Evolutionary conservation across 2,888 invertebrate species (phyloP).

Genomic region (Sesia apiformis): DNA sequence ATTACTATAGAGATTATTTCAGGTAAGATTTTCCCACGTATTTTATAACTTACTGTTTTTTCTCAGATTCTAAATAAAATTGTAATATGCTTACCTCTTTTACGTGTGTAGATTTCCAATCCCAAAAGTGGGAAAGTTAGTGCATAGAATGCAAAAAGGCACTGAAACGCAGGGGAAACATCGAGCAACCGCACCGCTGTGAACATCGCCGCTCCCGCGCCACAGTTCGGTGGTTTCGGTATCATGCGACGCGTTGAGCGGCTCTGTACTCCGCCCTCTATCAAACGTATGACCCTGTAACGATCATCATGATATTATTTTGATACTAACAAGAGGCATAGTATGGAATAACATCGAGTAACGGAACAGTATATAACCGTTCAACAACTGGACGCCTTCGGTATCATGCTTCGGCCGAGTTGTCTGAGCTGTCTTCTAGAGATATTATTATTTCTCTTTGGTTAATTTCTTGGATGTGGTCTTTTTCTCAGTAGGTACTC

Average conservation of each 20-base stretch:
- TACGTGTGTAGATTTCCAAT: slow-evolving; percentile 3
- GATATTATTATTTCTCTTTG: too few relatives aligned
- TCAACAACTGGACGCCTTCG: too few relatives aligned
- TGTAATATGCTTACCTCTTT: slow-evolving; percentile 1
- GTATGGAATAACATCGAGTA: too few relatives aligned
- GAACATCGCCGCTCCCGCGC: slow-evolving; percentile 10
- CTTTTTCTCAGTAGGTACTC: too few relatives aligned
- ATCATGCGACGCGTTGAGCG: slow-evolving; percentile 8
- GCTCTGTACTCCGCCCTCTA: slow-evolving; percentile 9
- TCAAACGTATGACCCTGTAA: slow-evolving; percentile 7
- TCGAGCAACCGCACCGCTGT: slow-evolving; percentile 7
- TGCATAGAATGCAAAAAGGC: slow-evolving; percentile 2
- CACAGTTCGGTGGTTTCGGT: slow-evolving; percentile 6
- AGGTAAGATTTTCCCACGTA: too few relatives aligned
- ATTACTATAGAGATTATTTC: too few relatives aligned
- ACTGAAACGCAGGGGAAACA: slow-evolving; percentile 8
- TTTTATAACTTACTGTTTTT: not conserved
- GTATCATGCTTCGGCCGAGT: too few relatives aligned
- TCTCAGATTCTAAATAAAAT: not conserved
- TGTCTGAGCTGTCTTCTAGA: too few relatives aligned
- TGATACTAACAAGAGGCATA: not conserved
- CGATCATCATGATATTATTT: not conserved
- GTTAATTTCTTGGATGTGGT: too few relatives aligned
- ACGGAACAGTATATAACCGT: too few relatives aligned
- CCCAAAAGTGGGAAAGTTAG: slow-evolving; percentile 2